Evolutionary conservation across 37 sponge, comb jelly and placozoan species (phyloP), one percentile per base, ranked within the genome.

Genomic region (Axinella damicornis): DNA sequence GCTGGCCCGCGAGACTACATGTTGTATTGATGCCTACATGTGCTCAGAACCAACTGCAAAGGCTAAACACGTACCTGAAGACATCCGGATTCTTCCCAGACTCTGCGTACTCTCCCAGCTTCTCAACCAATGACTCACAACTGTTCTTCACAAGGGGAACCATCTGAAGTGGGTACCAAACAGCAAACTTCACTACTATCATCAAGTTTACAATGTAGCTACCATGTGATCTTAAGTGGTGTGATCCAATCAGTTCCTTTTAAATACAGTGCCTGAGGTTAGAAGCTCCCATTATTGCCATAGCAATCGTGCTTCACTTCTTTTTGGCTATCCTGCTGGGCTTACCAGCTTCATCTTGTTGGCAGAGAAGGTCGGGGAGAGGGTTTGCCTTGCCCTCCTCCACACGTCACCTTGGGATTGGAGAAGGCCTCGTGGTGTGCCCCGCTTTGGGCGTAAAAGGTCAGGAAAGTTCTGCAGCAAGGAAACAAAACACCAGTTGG

Each of bases 331-430:
- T n/a, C n/a, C n/a, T n/a, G n/a, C 16, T 2, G 27, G 20, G 11
- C 58, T 52, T 60, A 90, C 91, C 88, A 83, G 32, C 74, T 79
- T 92, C 79, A 92, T 83, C 38, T 92, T 92, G 39, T 73, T 25
- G 28, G 84, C 60, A 21, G 88, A 82, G 74, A 92, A 92, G 6
- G 84, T 79, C 25, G 92, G 92, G 37, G 92, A 77, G 74, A 92
- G 88, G 18, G 62, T 78, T 14, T 72, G 77, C 24, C 92, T 71
- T 24, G 71, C 60, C 60, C 39, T 78, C 64, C 62, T 70, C 92
- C 92, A 92, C n/a, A 31, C 14, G 6, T 87, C 84, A 16, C 71
- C 92, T 35, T 75, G 68, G 19, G 79, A 54, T 34, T 73, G 77
- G 18, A 92, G 74, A 21, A 92, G 79, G 17, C 88, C 88, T 28